phyloP scores from a whole-genome alignment of 2,797 vertebrate species.

The Poeciliopsis gracilis region DNA sequence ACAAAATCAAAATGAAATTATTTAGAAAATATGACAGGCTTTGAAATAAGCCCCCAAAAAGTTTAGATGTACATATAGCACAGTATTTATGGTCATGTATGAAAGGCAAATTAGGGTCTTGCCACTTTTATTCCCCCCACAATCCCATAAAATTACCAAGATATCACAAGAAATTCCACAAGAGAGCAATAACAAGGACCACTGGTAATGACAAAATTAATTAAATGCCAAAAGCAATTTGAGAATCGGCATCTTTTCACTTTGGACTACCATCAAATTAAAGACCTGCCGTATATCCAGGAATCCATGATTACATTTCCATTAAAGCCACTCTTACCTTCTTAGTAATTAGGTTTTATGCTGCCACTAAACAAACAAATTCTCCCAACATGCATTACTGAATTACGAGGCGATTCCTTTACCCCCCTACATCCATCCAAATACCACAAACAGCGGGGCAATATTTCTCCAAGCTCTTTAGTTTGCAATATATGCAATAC shows the following conservation, averaged over 20 bases:
- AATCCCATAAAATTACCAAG: slow-evolving; percentile 34
- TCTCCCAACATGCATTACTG: not conserved
- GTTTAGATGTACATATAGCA: not conserved
- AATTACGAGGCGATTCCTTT: not conserved
- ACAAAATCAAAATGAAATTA: not conserved
- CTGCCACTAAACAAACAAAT: slow-evolving; percentile 9
- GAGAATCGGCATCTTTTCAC: slow-evolving; percentile 44
- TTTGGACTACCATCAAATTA: slow-evolving; percentile 44
- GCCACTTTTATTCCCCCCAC: slow-evolving; percentile 5
- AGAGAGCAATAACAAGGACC: slow-evolving; percentile 55
- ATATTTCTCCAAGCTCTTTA: not conserved
- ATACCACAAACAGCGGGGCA: not conserved
- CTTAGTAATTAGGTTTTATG: slow-evolving; percentile 14
- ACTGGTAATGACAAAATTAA: slow-evolving; percentile 56
- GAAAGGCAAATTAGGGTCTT: slow-evolving; percentile 17
- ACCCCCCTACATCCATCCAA: not conserved
- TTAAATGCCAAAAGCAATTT: slow-evolving; percentile 47
- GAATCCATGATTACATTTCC: slow-evolving; percentile 41
- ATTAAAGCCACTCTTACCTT: slow-evolving; percentile 26
- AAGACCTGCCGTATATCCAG: slow-evolving; percentile 27
- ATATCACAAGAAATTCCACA: slow-evolving; percentile 37
- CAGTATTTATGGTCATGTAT: slow-evolving; percentile 1
- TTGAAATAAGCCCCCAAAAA: not conserved
- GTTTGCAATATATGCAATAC: not conserved
- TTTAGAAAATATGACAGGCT: not conserved